Conservation (phyloP, 2,888 invertebrate species). For the Galeruca laticollis region DNA sequence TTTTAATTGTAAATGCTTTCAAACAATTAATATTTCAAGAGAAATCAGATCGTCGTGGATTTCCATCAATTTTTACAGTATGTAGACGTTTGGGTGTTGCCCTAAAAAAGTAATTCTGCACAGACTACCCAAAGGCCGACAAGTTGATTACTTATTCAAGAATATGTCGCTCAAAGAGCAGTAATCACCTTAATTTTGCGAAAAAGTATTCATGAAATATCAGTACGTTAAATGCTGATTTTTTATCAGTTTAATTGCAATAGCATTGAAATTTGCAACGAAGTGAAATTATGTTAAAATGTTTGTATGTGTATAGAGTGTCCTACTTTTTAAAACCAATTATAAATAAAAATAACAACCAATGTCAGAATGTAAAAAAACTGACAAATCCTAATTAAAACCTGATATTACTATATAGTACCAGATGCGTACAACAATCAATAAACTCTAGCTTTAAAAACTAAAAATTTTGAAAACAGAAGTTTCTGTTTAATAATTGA, state of each 20-base stretch:
- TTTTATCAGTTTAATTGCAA: slow-evolving; percentile 38
- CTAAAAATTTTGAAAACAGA: neutral
- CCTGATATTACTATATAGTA: neutral
- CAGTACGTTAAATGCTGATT: slow-evolving; percentile 16
- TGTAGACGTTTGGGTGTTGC: slow-evolving; percentile 15
- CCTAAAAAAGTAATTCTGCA: slow-evolving; percentile 27
- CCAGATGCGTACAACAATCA: neutral
- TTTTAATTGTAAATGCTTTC: neutral
- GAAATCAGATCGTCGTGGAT: slow-evolving; percentile 23
- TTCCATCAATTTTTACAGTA: slow-evolving; percentile 16
- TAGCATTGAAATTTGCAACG: slow-evolving; percentile 36
- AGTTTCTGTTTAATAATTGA: too few species aligned
- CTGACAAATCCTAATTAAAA: neutral
- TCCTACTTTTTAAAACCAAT: slow-evolving; percentile 18
- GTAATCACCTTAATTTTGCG: slow-evolving; percentile 33
- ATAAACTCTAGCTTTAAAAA: neutral
- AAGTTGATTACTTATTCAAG: slow-evolving; percentile 36
- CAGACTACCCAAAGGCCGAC: slow-evolving; percentile 30
- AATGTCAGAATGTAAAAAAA: slow-evolving; percentile 4
- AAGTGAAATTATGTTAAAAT: slow-evolving; percentile 33
- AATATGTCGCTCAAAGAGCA: slow-evolving; percentile 30
- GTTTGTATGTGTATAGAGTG: slow-evolving; percentile 17
- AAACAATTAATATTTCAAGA: slow-evolving; percentile 13
- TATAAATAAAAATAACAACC: slow-evolving; percentile 11
- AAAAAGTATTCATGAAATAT: slow-evolving; percentile 20